These are phyloP conservation scores for Megathymus violae DNA, from an alignment of 1,140 invertebrate species.

Conservation along the genomic window DNA sequence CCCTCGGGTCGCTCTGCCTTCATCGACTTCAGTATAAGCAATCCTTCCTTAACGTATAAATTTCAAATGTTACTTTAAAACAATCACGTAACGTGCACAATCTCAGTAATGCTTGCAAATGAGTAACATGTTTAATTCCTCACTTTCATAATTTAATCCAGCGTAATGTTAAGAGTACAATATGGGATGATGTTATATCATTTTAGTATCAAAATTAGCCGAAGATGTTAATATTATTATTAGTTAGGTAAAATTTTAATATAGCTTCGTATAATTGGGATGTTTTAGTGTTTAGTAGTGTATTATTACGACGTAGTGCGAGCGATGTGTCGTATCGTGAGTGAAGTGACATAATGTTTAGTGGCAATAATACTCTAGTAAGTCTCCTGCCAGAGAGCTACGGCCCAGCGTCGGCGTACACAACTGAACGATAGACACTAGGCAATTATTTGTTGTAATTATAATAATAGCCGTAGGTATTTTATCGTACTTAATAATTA, in stretches of 20 bases:
- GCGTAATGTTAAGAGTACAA: slow-evolving; percentile 85
- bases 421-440: slow-evolving; percentile 77
- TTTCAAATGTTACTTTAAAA: slow-evolving; percentile 61
- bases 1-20: slow-evolving; percentile 34
- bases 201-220: slow-evolving; percentile 85
- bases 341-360: slow-evolving; percentile 69
- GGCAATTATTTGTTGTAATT: slow-evolving; percentile 83
- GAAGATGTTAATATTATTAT: slow-evolving; percentile 83
- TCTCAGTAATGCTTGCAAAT: slow-evolving; percentile 84
- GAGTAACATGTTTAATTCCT: slow-evolving; percentile 76
- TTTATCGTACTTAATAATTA: slow-evolving; percentile 85
- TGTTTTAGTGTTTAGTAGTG: slow-evolving; percentile 83
- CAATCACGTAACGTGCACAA: slow-evolving; percentile 80
- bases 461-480: slow-evolving; percentile 84
- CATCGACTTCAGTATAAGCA: slow-evolving; percentile 64
- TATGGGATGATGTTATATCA: slow-evolving; percentile 84
- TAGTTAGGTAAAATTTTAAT: slow-evolving; percentile 84
- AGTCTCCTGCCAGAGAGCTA: slow-evolving; percentile 68
- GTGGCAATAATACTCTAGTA: slow-evolving; percentile 83
- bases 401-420: slow-evolving; percentile 45
- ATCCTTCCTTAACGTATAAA: slow-evolving; percentile 64
- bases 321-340: slow-evolving; percentile 77
- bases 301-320: slow-evolving; percentile 79
- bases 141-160: slow-evolving; percentile 80
- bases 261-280: slow-evolving; percentile 84